Evolutionary conservation across 1,140 invertebrate genomes (phyloP), one percentile per base, ranked within the genome.

Genomic region (Lineus longissimus): DNA sequence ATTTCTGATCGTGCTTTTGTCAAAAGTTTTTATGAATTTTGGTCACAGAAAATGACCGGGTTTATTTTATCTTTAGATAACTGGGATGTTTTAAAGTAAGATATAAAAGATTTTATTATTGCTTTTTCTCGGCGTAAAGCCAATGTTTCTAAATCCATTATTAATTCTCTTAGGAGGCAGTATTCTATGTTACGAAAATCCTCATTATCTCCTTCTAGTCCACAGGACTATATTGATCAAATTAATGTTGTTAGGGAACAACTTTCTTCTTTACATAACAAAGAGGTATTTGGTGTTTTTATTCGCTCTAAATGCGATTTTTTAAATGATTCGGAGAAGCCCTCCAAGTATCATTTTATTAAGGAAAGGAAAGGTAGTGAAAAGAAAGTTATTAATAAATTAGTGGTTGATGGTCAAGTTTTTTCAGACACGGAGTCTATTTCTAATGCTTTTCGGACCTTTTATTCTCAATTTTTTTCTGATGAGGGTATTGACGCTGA

Each of bases 381-480:
- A 19, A 58, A 59, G 4, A 70, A 70, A 55, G 33, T 51, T 25
- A 56, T 70, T 31, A 33, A 36, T 40, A 40, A 29, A 15, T 15
- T 68, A 23, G 30, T 61, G 25, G 55, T 66, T 36, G 4, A 23
- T n/a, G 36, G 63, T 7, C 59, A 62, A 7, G 40, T 61, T 2
- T 30, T 65, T 55, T 45, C 6, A 0, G 1, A 55, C 30, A 65
- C 31, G 40, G 45, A 54, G 33, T 15, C 51, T 22, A 71, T 73
- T 65, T 47, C 66, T 30, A 36, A 55, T 30, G 19, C n/a, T 30
- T 67, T 63, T 64, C 31, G 30, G 29, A 40, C 54, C 1, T 73
- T 73, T 63, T 73, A 71, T 69, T 2, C 51, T 43, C 27, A 69
- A 29, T 55, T 73, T 19, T 73, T 63, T 36, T 54, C 59, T 13